Percentiles rank a stretch among this genome's conserved stretches.
Conservation (phyloP, 2,797 vertebrate genomes). For the Amblyopsis hoosieri region DNA sequence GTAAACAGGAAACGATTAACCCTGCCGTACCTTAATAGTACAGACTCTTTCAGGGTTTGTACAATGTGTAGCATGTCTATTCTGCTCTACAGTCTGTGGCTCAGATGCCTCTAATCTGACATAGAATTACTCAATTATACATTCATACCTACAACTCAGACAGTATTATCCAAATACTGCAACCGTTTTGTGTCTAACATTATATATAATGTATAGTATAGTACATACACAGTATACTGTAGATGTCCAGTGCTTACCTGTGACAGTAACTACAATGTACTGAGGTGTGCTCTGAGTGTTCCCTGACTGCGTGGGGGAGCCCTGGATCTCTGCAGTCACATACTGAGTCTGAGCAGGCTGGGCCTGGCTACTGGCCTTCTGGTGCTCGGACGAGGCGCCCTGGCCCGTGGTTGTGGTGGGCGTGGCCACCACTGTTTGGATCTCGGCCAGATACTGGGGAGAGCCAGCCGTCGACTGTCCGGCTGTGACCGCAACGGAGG, state of each 20-base stretch:
- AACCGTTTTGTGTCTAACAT: too few species aligned
- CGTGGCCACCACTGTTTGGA: constrained; percentile 74
- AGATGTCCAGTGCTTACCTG: constrained; percentile 76
- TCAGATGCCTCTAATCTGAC: too few species aligned
- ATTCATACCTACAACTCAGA: too few species aligned
- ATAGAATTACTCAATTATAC: too few species aligned
- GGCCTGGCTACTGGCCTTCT: constrained; percentile 65
- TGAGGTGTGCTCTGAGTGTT: constrained; percentile 82
- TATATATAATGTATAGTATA: too few species aligned
- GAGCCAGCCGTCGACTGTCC: constrained; percentile 68
- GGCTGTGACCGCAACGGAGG: constrained; percentile 61
- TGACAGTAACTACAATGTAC: constrained; percentile 93
- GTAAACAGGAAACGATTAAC: not conserved
- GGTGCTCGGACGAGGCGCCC: constrained; percentile 63
- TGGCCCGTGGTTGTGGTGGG: constrained; percentile 68
- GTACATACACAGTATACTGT: too few species aligned
- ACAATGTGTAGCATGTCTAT: too few species aligned
- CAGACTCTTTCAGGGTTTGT: too few species aligned
- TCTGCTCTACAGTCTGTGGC: too few species aligned
- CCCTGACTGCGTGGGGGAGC: constrained; percentile 77
- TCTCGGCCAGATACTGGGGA: constrained; percentile 86
- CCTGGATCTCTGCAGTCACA: constrained; percentile 85
- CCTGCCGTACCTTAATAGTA: not conserved
- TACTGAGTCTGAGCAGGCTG: constrained; percentile 84
- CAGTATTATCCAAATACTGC: too few species aligned